Conservation (phyloP, 2,113 vertebrate genomes). For the Illadopsis cleaveri region DNA sequence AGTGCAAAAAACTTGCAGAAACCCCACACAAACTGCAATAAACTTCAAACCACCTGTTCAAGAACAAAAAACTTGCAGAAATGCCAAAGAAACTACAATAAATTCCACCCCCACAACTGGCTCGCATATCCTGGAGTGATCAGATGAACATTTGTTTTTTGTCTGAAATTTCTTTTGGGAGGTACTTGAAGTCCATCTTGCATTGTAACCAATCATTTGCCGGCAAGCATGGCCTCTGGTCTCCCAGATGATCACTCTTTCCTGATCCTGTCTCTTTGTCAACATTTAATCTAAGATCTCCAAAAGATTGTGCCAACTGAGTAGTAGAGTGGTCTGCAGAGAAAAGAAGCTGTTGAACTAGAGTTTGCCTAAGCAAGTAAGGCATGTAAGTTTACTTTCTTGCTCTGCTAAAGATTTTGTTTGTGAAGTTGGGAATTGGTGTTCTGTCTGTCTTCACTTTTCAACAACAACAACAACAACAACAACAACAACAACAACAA, state of each 20-base stretch:
- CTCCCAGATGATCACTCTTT: not conserved
- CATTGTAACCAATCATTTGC: not conserved
- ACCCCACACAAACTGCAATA: no score
- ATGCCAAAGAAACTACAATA: not conserved
- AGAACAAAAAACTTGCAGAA: not conserved
- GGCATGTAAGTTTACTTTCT: not conserved
- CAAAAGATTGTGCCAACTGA: not conserved
- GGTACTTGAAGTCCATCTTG: not conserved
- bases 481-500: not conserved
- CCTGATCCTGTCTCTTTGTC: not conserved
- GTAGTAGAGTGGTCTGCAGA: not conserved
- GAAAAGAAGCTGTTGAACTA: not conserved
- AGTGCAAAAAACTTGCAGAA: not conserved
- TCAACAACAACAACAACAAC: not conserved
- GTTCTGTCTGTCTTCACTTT: not conserved
- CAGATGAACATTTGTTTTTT: not conserved
- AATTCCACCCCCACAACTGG: not conserved
- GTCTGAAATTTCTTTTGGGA: not conserved
- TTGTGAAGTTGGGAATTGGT: not conserved
- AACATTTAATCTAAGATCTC: not conserved
- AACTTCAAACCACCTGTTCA: not conserved
- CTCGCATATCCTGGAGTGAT: not conserved
- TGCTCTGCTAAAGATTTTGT: not conserved
- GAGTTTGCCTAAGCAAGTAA: not conserved
- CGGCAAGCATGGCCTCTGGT: fast-evolving